These are phyloP conservation scores for Astropecten irregularis DNA, from an alignment of 53 echinoderm and acorn worm species.

Conservation along the genomic window DNA sequence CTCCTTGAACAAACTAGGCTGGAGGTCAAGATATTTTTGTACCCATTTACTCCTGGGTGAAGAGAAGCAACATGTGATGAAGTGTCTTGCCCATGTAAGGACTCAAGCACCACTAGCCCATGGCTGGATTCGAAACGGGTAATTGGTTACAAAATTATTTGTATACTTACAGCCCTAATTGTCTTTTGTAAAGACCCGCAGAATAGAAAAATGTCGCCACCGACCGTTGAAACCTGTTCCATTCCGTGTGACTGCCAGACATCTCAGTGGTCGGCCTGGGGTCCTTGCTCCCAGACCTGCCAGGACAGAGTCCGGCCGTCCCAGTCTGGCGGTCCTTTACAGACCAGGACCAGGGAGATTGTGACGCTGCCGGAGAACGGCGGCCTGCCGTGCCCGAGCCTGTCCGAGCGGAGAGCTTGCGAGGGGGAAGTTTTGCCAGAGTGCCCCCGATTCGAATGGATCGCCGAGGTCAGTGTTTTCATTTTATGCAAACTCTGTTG, in stretches of 20 bases:
- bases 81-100: too few relatives aligned
- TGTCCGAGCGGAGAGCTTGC: slow-evolving; percentile 69
- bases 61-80: too few relatives aligned
- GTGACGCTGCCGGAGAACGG: slow-evolving; percentile 75
- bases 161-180: too few relatives aligned
- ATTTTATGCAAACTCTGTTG: neutral
- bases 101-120: too few relatives aligned
- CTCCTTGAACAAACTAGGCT: too few relatives aligned
- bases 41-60: too few relatives aligned
- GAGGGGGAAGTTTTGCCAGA: slow-evolving; percentile 52
- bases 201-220: neutral
- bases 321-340: slow-evolving; percentile 35
- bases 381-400: slow-evolving; percentile 78
- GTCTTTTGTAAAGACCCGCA: neutral
- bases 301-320: slow-evolving; percentile 38
- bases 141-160: too few relatives aligned
- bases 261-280: slow-evolving; percentile 80
- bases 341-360: slow-evolving; percentile 72
- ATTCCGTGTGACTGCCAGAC: slow-evolving; percentile 87
- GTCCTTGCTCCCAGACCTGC: slow-evolving; percentile 83
- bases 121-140: too few relatives aligned
- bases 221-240: slow-evolving; percentile 62
- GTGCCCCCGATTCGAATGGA: slow-evolving; percentile 79
- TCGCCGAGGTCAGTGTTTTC: slow-evolving; percentile 60
- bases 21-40: too few relatives aligned